A percentile compares a stretch with the other conserved stretches of the same genome.
These are phyloP conservation scores for Bothrops jararaca DNA, from an alignment of 2,113 vertebrate genomes.

Conservation along the genomic window DNA sequence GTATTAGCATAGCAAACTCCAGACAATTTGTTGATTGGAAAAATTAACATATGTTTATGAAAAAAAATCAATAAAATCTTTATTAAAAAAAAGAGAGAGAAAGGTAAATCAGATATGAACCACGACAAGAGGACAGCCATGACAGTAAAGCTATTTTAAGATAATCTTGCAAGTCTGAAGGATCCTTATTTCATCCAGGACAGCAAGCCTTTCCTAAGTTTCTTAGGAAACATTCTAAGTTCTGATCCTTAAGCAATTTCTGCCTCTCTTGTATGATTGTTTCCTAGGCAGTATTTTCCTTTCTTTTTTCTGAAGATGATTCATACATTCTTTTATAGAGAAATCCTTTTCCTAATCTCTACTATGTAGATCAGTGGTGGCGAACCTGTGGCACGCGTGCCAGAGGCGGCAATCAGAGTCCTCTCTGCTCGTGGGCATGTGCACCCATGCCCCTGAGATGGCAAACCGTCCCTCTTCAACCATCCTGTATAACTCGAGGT, in stretches of 20 bases:
- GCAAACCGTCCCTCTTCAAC: too few relatives aligned
- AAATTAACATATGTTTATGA: too few relatives aligned
- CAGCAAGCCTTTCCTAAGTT: not conserved
- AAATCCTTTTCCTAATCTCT: not conserved
- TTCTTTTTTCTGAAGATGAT: not conserved
- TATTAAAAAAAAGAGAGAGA: not conserved
- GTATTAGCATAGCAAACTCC: too few relatives aligned
- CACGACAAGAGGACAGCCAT: not conserved
- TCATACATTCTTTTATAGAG: not conserved
- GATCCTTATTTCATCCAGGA: not conserved
- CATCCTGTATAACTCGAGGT: too few relatives aligned
- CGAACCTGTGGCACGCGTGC: too few relatives aligned
- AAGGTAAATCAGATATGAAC: not conserved
- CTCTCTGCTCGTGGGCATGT: too few relatives aligned
- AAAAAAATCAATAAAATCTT: too few relatives aligned
- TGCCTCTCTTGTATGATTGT: not conserved
- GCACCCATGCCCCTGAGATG: too few relatives aligned
- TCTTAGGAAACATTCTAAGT: not conserved
- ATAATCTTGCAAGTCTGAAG: not conserved
- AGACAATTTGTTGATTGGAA: too few relatives aligned
- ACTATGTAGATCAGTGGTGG: too few relatives aligned
- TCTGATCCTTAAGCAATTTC: not conserved
- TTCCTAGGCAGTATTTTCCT: not conserved
- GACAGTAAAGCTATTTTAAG: not conserved
- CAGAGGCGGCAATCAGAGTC: too few relatives aligned